Evolutionary conservation across 2,113 vertebrate species (phyloP), one percentile per base, ranked within the genome.

Genomic region (Anguilla japonica): DNA sequence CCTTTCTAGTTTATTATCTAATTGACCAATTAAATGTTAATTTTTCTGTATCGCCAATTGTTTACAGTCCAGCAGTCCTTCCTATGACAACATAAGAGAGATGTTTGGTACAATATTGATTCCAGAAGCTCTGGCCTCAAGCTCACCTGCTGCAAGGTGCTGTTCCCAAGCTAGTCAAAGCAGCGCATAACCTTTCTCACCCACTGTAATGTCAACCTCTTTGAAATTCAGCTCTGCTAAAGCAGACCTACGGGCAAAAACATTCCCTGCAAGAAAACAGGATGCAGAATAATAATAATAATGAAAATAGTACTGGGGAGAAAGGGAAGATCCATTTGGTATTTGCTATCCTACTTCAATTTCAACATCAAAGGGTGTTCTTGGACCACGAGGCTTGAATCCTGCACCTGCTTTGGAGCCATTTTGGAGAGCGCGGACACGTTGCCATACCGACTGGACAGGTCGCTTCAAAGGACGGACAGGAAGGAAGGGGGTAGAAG

Each of bases 161-260:
- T 75, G 6, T 34, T 13, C 71, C 71, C n/a, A 34, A 3, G 11
- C n/a, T 6, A 29, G 26, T 56, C 39, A 88, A 84, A 2, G 67
- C 63, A 88, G 86, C 84, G 88, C 89, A 87, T 89, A 91, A 89
- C 79, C 50, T 39, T 88, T 81, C 83, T 87, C 85, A 87, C 89
- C 86, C 89, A 83, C n/a, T 78, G 67, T 84, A 91, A 41, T 83
- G 79, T 81, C 84, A 91, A 89, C 83, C 86, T 89, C 13, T 90
- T 75, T 91, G 85, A 89, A 89, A 87, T 79, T 81, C 86, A 7
- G 56, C 84, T 83, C 83, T 29, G 4, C n/a, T 29, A 75, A 56
- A 82, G 83, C 40, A 14, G 5, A 86, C 87, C 91, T 91, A n/a
- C n/a, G 63, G 63, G 63, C 34, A 34, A 34, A 56, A 53, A 79